phyloP scores from a whole-genome alignment of 2,113 vertebrate genomes.

The Porphyrio hochstetteri region DNA sequence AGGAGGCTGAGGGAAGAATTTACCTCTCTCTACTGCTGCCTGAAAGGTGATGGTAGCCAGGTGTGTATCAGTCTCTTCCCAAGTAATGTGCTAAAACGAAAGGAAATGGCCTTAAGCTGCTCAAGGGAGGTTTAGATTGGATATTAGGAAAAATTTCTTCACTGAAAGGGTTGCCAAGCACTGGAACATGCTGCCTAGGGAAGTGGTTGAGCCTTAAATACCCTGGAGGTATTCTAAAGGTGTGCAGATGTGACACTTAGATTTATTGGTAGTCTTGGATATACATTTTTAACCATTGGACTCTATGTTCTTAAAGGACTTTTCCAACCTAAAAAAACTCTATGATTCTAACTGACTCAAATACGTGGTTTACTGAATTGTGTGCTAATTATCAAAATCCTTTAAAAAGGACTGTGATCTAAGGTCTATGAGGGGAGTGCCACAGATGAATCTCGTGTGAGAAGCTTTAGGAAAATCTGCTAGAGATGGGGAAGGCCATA shows the following conservation, averaged over 20 bases:
- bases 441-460: not conserved
- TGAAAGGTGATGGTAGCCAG: not conserved
- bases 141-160: not conserved
- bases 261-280: not conserved
- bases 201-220: too few relatives aligned
- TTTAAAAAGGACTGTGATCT: not conserved
- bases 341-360: not conserved
- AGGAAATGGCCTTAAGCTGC: not conserved
- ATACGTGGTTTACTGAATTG: not conserved
- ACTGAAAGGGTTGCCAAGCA: accelerated
- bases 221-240: not conserved
- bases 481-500: not conserved
- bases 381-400: not conserved
- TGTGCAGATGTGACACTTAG: accelerated
- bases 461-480: not conserved
- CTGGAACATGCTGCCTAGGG: not conserved
- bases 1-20: not conserved
- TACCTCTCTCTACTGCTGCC: too few relatives aligned
- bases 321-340: not conserved
- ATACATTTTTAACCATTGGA: accelerated
- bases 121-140: not conserved
- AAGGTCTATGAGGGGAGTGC: not conserved
- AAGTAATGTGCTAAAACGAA: too few relatives aligned
- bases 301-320: not conserved
- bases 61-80: not conserved